Evolutionary conservation across 2,888 invertebrate genomes (phyloP).

Genomic region (Venusia cambrica): DNA sequence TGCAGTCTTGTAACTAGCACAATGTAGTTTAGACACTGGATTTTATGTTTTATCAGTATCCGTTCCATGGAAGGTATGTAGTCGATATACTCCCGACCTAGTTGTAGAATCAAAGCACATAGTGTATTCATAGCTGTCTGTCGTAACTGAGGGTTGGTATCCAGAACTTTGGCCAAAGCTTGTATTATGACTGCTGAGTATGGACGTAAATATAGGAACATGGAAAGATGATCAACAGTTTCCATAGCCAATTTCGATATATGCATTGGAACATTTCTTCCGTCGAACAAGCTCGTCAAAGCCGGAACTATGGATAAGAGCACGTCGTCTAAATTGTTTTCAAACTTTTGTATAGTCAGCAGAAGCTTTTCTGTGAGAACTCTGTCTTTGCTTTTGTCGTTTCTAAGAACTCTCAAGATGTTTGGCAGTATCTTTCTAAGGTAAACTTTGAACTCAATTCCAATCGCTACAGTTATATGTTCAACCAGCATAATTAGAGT

Average conservation of each 20-base stretch:
- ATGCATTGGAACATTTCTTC: slow-evolving; percentile 88
- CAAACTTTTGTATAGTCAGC: slow-evolving; percentile 94
- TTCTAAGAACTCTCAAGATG: slow-evolving; percentile 93
- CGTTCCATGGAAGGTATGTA: slow-evolving; percentile 96
- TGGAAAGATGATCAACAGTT: slow-evolving; percentile 94
- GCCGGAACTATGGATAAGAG: slow-evolving; percentile 96
- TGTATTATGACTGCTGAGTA: slow-evolving; percentile 96
- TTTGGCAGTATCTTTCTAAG: slow-evolving; percentile 96
- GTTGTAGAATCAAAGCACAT: slow-evolving; percentile 91
- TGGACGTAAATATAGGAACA: slow-evolving; percentile 94
- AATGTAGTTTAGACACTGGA: slow-evolving; percentile 89
- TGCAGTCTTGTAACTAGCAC: slow-evolving; percentile 88
- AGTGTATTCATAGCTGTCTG: slow-evolving; percentile 94
- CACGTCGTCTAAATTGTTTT: slow-evolving; percentile 97
- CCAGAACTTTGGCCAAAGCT: slow-evolving; percentile 92
- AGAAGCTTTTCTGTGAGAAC: slow-evolving; percentile 91
- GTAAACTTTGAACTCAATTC: slow-evolving; percentile 97
- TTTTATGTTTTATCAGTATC: slow-evolving; percentile 89
- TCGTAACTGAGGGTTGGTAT: slow-evolving; percentile 88
- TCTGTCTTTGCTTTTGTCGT: slow-evolving; percentile 92
- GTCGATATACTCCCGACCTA: slow-evolving; percentile 95
- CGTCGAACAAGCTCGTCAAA: slow-evolving; percentile 94
- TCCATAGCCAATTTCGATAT: slow-evolving; percentile 89
- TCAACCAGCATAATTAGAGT: slow-evolving; percentile 95
- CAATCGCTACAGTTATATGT: slow-evolving; percentile 95